Base-by-base conservation (phyloP, 1,140 invertebrate species). In the Brachionus calyciflorus region DNA sequence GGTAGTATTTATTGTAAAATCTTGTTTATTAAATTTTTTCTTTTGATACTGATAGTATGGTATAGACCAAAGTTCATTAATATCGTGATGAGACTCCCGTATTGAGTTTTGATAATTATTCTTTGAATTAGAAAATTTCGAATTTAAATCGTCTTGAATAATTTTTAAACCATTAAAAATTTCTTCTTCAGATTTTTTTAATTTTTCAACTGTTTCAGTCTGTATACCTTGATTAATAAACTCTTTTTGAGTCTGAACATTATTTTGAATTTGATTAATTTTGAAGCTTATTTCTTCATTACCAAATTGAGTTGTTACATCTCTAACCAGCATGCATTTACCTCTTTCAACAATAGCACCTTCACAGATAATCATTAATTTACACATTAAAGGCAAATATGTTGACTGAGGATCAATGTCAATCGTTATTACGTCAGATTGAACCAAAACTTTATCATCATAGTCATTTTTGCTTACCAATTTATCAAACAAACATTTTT, bases 31-130 rank as follows among this genome's bases (percentile, higher is more conserved):
- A 33, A 55, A 73, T 3, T 51, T 51, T 41, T 73, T 73, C 26
- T 55, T 73, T 30, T 37, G 28, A 55, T 73, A 73, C 17, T 73
- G 69, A 55, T 73, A 73, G 19, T 73, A 73, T 24, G 69, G 69
- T 49, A 73, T 51, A n/a, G 69, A 73, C 30, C 30, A 40, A 24
- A 51, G 51, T 9, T 73, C 69, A n/a, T 73, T 41, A 0, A 49
- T 7, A 30, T 73, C 69, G 12, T 46, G n/a, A 33, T 49, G 28
- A 51, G 33, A 55, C 3, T 9, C 33, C 3, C 9, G 9, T 9
- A 37, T 37, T 73, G 14, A 41, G n/a, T 19, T 17, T 41, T 28
- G n/a, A 12, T 55, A 24, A 17, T 73, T 41, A 40, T 37, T 33
- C 24, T 14, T 10, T 37, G 21, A 55, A 30, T 51, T 55, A 12